Evolutionary conservation across 2,797 vertebrate genomes (phyloP).

Genomic region (Myiothlypis coronata): DNA sequence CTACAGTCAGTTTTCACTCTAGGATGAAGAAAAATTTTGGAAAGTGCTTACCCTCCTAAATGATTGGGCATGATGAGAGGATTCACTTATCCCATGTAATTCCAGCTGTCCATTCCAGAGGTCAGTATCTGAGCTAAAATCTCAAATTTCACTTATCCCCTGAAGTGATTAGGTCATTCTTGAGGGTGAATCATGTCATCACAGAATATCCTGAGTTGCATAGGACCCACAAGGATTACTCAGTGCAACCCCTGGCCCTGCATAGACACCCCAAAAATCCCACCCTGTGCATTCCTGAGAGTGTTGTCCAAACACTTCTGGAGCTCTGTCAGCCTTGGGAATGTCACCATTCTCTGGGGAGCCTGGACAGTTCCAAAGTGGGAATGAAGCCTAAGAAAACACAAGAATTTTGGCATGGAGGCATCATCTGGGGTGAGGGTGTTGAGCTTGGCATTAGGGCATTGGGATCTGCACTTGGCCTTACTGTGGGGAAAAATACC

Average conservation of each 20-base stretch:
- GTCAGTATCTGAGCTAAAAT: neutral
- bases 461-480: neutral
- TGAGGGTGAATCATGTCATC: neutral
- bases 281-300: neutral
- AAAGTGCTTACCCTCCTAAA: neutral
- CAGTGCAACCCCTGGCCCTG: neutral
- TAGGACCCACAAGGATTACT: rapidly evolving
- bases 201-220: neutral
- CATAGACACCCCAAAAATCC: neutral
- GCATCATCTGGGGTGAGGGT: neutral
- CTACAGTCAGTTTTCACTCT: neutral
- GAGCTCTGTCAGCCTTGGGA: neutral
- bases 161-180: neutral
- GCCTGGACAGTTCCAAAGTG: neutral
- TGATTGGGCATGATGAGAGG: rapidly evolving
- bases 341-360: rapidly evolving
- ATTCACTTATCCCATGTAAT: neutral
- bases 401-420: neutral
- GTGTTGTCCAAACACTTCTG: rapidly evolving
- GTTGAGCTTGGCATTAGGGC: neutral
- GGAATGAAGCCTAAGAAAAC: neutral
- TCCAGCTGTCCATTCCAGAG: neutral
- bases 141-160: neutral
- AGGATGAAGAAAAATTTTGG: neutral
- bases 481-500: neutral